These are phyloP conservation scores for Lasioglossum leucozonium DNA, from an alignment of 2,888 invertebrate species.

Conservation along the genomic window DNA sequence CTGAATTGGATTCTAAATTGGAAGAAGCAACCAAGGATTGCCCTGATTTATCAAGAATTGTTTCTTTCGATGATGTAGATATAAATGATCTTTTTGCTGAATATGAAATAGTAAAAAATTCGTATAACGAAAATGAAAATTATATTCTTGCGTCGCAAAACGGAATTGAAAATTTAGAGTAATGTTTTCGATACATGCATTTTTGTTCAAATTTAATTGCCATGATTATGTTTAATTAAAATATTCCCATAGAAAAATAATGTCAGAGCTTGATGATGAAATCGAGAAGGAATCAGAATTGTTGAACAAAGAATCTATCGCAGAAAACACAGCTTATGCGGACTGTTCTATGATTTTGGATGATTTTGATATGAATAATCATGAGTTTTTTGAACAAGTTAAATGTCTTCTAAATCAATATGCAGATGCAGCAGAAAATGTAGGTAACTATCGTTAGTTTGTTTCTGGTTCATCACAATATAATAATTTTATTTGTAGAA, in stretches of 20 bases:
- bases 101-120: conserved; percentile 71
- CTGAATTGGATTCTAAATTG: conserved; percentile 76
- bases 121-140: conserved; percentile 71
- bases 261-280: conserved; percentile 69
- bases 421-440: conserved; percentile 76
- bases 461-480: not conserved
- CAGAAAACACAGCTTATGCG: conserved; percentile 44
- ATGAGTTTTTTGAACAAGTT: conserved; percentile 72
- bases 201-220: not conserved
- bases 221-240: not conserved
- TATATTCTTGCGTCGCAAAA: conserved; percentile 73
- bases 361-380: conserved; percentile 51
- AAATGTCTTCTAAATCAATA: conserved; percentile 75
- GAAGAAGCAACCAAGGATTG: conserved; percentile 73
- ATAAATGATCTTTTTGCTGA: conserved; percentile 61
- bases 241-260: conserved; percentile 65
- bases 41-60: conserved; percentile 76
- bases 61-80: conserved; percentile 61
- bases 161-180: conserved; percentile 76
- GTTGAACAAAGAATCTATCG: conserved; percentile 55
- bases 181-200: conserved; percentile 32
- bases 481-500: conserved; percentile 69
- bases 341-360: conserved; percentile 50
- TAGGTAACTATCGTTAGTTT: conserved; percentile 51
- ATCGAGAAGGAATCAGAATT: conserved; percentile 65